These are phyloP conservation scores for Anastrepha obliqua DNA, from an alignment of 1,140 invertebrate species.

Conservation along the genomic window DNA sequence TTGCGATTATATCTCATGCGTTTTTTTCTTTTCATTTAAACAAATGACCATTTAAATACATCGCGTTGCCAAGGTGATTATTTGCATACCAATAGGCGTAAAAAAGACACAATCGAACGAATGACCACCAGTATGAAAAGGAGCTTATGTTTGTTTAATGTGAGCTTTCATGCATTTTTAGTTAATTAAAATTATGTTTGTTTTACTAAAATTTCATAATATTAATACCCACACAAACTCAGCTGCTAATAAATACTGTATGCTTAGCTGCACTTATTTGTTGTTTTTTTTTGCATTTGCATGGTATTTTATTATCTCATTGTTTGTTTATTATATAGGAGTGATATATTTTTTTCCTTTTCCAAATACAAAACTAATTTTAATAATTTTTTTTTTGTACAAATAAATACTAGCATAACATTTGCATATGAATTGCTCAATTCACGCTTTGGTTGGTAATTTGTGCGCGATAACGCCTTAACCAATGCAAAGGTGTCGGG, in stretches of 20 bases:
- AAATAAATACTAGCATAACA: slow-evolving; percentile 28
- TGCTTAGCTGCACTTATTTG: background rate
- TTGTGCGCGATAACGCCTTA: background rate
- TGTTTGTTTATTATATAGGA: slow-evolving; percentile 18
- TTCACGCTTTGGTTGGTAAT: slow-evolving; percentile 17
- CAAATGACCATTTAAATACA: slow-evolving; percentile 39
- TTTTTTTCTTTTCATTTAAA: background rate
- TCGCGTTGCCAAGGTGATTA: slow-evolving; percentile 22
- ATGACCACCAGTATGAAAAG: background rate
- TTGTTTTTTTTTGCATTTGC: background rate
- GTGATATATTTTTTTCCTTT: background rate
- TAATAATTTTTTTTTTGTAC: slow-evolving; percentile 5
- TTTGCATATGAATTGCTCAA: slow-evolving; percentile 47
- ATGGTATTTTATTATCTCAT: slow-evolving; percentile 39
- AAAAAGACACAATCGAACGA: background rate
- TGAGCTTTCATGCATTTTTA: slow-evolving; percentile 46
- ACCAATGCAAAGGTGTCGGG: background rate
- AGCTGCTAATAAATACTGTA: background rate
- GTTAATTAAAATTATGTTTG: slow-evolving; percentile 53
- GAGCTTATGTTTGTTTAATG: slow-evolving; percentile 41
- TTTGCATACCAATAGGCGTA: background rate
- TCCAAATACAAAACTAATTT: background rate
- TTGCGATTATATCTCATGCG: background rate
- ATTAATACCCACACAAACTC: background rate
- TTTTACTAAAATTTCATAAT: slow-evolving; percentile 46